phyloP scores from a whole-genome alignment of 2,888 invertebrate species.

The Petrolisthes cinctipes region DNA sequence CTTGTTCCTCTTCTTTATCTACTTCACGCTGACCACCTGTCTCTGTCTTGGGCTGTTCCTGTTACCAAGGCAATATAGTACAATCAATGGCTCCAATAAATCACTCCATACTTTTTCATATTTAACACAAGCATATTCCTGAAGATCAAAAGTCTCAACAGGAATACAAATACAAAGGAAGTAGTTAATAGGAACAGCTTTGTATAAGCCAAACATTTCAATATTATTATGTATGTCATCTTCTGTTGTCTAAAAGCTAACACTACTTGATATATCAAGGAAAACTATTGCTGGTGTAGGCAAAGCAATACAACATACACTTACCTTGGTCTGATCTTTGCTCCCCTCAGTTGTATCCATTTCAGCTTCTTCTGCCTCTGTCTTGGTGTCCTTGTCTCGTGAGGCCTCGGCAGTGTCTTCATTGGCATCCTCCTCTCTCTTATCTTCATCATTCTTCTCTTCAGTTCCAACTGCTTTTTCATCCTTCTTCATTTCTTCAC shows the following conservation, averaged over 20 bases:
- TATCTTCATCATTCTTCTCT: constrained; percentile 70
- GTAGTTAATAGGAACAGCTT: no score
- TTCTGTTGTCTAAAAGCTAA: no score
- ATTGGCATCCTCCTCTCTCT: constrained; percentile 69
- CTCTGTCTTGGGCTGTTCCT: constrained; percentile 60
- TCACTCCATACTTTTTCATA: no score
- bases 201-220: neutral
- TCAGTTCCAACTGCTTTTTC: constrained; percentile 72
- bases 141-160: no score
- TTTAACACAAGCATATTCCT: no score
- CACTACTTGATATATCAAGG: no score
- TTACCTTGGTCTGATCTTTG: constrained; percentile 62
- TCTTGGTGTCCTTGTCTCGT: constrained; percentile 65
- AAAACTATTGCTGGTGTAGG: neutral
- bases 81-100: no score
- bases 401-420: constrained; percentile 66
- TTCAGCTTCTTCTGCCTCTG: constrained; percentile 65
- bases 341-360: constrained; percentile 63
- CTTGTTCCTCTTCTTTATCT: constrained; percentile 63
- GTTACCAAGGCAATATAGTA: neutral
- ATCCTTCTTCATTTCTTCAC: constrained; percentile 71
- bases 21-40: constrained; percentile 62
- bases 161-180: no score
- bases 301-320: neutral
- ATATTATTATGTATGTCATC: neutral